Base-by-base conservation (phyloP, 2,888 invertebrate species). In the Epinotia demarniana region DNA sequence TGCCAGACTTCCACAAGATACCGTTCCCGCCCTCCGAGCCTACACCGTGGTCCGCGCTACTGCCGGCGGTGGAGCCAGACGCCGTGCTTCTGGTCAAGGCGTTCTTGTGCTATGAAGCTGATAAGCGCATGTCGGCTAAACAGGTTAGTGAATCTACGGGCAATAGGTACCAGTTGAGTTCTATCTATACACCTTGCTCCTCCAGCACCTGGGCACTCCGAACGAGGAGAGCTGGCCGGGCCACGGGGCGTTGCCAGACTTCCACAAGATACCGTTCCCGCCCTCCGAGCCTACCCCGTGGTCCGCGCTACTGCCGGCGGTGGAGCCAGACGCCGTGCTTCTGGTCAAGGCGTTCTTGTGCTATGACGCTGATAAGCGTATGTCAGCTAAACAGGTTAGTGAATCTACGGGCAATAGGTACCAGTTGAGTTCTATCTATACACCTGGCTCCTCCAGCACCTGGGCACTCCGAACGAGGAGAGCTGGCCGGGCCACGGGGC, bases 1-100 rank as follows among this genome's bases (percentile, higher is more conserved):
- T 99, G 67, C 99, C 99, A 0, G 99, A 99, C 93, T 99, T 97
- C 89, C 98, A 98, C 89, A 99, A 99, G 95, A 99, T 99, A 78
- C 96, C 95, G 78, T 95, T 99, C 91, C 97, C 98, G 0, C 96
- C 97, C 80, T 97, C 97, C 55, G 93, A 95, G 43, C 97, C 97
- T 0, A 95, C 97, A 62, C 95, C 96, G 23, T 97, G 98, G 96
- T 95, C 96, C 13, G 95, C 96, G 71, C 95, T 98, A 6, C 92
- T 99, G 78, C 97, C 98, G 0, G 97, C 97, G 78, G 96, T 97
- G 0, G 96, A 96, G 64, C 90, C 95, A 0, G 95, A 96, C 73
- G 97, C 97, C 62, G 88, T 97, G 0, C 95, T 97, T 86, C 95
- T 99, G 33, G 94, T 98, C 46, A 96, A 96, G 80, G 95, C 96